Evolutionary conservation across 2,113 vertebrate genomes (phyloP).

Genomic region (Oxygymnocypris stewartii): DNA sequence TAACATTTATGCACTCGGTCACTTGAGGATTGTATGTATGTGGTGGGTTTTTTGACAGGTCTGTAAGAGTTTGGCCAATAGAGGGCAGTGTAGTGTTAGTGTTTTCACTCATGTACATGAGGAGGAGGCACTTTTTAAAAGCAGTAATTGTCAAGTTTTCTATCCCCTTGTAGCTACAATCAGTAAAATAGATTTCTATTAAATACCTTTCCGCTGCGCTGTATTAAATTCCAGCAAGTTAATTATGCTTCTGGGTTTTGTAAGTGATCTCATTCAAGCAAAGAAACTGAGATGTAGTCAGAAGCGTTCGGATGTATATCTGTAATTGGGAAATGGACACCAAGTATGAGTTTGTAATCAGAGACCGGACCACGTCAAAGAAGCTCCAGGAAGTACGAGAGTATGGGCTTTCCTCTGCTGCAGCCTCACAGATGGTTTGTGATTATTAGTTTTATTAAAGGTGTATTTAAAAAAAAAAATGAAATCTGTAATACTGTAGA

Average conservation of each 20-base stretch:
- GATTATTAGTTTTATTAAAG: slow-evolving; percentile 43
- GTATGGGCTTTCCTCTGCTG: neutral
- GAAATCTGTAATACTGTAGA: slow-evolving; percentile 41
- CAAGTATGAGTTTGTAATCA: slow-evolving; percentile 65
- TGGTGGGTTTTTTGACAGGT: neutral
- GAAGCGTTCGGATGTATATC: slow-evolving; percentile 62
- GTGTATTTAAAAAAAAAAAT: slow-evolving; percentile 11
- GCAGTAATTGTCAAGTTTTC: neutral
- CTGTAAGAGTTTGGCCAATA: slow-evolving; percentile 50
- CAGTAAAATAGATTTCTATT: neutral
- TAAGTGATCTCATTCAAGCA: slow-evolving; percentile 54
- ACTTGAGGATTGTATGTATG: neutral
- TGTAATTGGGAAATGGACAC: slow-evolving; percentile 65
- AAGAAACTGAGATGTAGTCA: slow-evolving; percentile 62
- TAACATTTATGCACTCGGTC: neutral
- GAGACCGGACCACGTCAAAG: slow-evolving; percentile 49
- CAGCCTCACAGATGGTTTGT: neutral
- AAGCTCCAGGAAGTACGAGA: neutral
- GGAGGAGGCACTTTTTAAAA: neutral
- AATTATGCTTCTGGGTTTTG: slow-evolving; percentile 46
- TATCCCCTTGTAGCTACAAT: neutral
- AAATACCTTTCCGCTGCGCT: neutral
- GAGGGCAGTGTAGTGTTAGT: slow-evolving; percentile 62
- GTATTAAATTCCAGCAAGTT: slow-evolving; percentile 25
- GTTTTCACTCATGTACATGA: neutral